These are phyloP conservation scores for Epinotia nisella DNA, from an alignment of 2,888 invertebrate species.

Conservation along the genomic window DNA sequence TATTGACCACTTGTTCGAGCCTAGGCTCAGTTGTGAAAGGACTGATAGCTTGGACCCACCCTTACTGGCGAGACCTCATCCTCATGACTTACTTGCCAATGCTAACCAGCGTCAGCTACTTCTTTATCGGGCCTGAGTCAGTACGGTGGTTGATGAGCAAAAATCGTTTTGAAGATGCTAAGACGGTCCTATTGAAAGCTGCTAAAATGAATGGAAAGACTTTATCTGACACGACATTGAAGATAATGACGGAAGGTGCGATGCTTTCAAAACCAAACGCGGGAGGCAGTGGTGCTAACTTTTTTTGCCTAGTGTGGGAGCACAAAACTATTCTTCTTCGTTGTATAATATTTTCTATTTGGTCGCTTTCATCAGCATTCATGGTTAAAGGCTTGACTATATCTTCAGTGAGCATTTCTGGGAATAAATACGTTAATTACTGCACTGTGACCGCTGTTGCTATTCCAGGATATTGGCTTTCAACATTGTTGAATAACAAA, in stretches of 20 bases:
- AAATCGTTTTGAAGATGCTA: conserved; percentile 85
- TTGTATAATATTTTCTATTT: conserved; percentile 84
- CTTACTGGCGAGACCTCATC: conserved; percentile 86
- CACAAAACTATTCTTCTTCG: conserved; percentile 51
- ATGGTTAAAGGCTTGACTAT: conserved; percentile 85
- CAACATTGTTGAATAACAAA: conserved; percentile 80
- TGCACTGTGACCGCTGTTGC: conserved; percentile 82
- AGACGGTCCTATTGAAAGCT: conserved; percentile 79
- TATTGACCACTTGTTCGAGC: conserved; percentile 86
- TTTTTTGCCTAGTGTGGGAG: conserved; percentile 8
- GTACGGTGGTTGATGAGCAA: conserved; percentile 88
- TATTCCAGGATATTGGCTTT: conserved; percentile 85
- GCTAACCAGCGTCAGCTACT: conserved; percentile 83
- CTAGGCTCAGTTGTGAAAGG: conserved; percentile 86
- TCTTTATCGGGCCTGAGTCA: conserved; percentile 86
- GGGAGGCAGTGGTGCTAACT: background rate
- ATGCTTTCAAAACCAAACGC: background rate
- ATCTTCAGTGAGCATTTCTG: conserved; percentile 83
- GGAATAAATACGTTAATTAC: conserved; percentile 85
- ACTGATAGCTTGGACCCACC: conserved; percentile 83
- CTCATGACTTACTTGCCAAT: conserved; percentile 86
- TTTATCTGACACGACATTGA: conserved; percentile 62
- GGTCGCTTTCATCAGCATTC: conserved; percentile 88
- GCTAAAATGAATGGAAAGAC: conserved; percentile 80
- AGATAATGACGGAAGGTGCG: conserved; percentile 2